These are phyloP conservation scores for Zeus faber DNA, from an alignment of 2,113 vertebrate species.

Conservation along the genomic window DNA sequence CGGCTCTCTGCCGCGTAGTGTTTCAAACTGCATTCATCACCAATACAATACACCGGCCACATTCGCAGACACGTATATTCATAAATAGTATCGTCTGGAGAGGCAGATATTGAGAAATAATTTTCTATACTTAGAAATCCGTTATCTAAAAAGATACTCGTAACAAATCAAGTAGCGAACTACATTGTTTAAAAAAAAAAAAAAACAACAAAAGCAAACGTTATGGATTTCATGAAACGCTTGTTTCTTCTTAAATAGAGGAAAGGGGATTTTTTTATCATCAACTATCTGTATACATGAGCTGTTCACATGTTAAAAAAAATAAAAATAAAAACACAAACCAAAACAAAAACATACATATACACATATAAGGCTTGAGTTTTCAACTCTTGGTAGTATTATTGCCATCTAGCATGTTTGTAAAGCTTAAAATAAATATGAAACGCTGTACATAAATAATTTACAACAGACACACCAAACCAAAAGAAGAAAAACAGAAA, in stretches of 20 bases:
- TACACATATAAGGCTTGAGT: conserved; percentile 79
- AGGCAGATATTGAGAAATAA: too few relatives aligned
- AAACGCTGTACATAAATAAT: conserved; percentile 79
- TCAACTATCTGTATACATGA: conserved; percentile 57
- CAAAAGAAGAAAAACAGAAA: conserved; percentile 36
- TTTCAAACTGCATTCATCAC: too few relatives aligned
- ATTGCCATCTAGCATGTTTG: conserved; percentile 79
- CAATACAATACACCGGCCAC: too few relatives aligned
- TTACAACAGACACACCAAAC: too few relatives aligned
- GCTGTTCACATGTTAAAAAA: conserved; percentile 49
- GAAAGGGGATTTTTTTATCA: conserved; percentile 51
- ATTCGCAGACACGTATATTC: too few relatives aligned
- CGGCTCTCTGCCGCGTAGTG: too few relatives aligned
- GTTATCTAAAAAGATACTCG: too few relatives aligned
- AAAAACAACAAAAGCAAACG: background rate
- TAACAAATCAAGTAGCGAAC: too few relatives aligned
- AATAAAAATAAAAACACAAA: conserved; percentile 50
- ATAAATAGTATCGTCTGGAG: too few relatives aligned
- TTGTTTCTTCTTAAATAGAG: conserved; percentile 56
- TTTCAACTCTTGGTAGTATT: conserved; percentile 78
- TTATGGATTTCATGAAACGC: conserved; percentile 20
- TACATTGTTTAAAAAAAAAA: background rate
- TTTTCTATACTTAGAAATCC: too few relatives aligned
- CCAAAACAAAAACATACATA: conserved; percentile 53
- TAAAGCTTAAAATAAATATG: conserved; percentile 81